A percentile compares a stretch with the other conserved stretches of the same genome.
These are phyloP conservation scores for Strigamia transsilvanica DNA, from an alignment of 2,888 invertebrate species.

Conservation along the genomic window DNA sequence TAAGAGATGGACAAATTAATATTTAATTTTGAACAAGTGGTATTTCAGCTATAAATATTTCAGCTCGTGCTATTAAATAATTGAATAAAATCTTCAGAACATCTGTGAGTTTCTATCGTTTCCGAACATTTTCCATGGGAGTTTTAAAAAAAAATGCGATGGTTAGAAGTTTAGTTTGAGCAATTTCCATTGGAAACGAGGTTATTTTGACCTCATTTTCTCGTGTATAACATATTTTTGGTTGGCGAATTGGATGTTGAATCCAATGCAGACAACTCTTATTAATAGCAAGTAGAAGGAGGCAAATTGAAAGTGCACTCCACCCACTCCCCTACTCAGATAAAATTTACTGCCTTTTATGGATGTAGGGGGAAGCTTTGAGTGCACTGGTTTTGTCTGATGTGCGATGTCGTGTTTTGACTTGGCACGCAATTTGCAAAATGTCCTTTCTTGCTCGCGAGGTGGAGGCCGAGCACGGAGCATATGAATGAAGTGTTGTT, in stretches of 20 bases:
- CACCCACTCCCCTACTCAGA: constrained; percentile 30
- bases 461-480: not conserved
- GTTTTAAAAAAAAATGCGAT: not conserved
- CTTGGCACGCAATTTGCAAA: constrained; percentile 30
- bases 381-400: constrained; percentile 30
- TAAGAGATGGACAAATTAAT: too few species aligned
- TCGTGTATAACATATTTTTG: not conserved
- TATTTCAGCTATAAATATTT: too few species aligned
- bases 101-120: too few species aligned
- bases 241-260: not conserved
- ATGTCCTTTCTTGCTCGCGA: not conserved
- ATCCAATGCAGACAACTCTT: constrained; percentile 20
- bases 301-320: constrained; percentile 26
- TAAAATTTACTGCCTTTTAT: constrained; percentile 30
- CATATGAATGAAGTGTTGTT: constrained; percentile 21
- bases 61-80: too few species aligned
- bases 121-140: too few species aligned
- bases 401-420: constrained; percentile 26
- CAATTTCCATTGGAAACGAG: not conserved
- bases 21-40: too few species aligned
- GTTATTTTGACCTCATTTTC: constrained; percentile 11
- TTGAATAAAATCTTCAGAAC: too few species aligned
- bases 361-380: constrained; percentile 30
- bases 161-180: not conserved
- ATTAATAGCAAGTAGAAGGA: constrained; percentile 30